phyloP scores from a whole-genome alignment of 2,888 invertebrate species.

The Pollenia labialis region DNA sequence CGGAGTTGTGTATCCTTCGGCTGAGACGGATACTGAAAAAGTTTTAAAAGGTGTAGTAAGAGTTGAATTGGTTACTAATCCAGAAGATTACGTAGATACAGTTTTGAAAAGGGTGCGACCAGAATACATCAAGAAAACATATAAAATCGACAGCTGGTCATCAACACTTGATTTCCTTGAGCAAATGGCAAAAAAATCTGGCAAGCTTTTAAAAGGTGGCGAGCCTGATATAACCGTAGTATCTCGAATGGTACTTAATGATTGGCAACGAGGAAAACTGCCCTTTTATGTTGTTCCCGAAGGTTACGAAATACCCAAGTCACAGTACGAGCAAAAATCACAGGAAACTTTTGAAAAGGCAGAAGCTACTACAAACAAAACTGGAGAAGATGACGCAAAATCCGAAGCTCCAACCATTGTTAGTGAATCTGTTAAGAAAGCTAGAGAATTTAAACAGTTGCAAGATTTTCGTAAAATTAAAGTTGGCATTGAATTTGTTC shows the following conservation, averaged over 20 bases:
- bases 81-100: constrained; percentile 96
- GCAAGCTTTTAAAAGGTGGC: constrained; percentile 97
- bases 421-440: constrained; percentile 84
- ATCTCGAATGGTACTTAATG: constrained; percentile 98
- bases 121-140: constrained; percentile 96
- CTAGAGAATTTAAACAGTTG: constrained; percentile 84
- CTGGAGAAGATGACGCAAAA: constrained; percentile 77
- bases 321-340: constrained; percentile 80
- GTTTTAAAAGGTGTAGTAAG: constrained; percentile 99
- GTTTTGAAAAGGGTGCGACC: constrained; percentile 94
- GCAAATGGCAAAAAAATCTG: constrained; percentile 92
- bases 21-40: constrained; percentile 97
- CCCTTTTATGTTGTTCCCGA: constrained; percentile 97
- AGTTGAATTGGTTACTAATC: constrained; percentile 96
- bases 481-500: constrained; percentile 89
- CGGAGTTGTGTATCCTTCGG: constrained; percentile 98
- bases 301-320: constrained; percentile 89
- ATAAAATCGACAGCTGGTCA: constrained; percentile 92
- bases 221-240: constrained; percentile 96
- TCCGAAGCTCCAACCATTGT: constrained; percentile 81
- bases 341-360: constrained; percentile 75
- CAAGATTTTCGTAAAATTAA: constrained; percentile 93
- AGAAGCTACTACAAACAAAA: constrained; percentile 66
- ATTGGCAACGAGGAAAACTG: constrained; percentile 98
- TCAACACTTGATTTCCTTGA: constrained; percentile 95